Conservation (phyloP, 2,797 vertebrate genomes). For the Pangasius macronema region DNA sequence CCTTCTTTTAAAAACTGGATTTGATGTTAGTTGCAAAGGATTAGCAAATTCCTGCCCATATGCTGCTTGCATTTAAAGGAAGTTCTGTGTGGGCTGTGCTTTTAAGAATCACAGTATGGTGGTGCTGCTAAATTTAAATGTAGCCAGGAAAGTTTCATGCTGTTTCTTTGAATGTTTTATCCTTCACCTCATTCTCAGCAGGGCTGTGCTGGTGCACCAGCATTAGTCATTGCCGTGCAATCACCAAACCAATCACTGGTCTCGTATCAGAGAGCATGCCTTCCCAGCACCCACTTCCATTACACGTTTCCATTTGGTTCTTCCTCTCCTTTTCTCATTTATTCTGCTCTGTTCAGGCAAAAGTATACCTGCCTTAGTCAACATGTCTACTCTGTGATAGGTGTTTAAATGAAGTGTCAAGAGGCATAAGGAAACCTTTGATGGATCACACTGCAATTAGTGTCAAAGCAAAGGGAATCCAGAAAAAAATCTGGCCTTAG, state of each 20-base stretch:
- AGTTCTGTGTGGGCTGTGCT: conserved; percentile 20
- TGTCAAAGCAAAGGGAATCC: conserved; percentile 43
- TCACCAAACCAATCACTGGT: conserved; percentile 43
- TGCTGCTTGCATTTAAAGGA: conserved; percentile 28
- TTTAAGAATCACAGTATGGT: conserved; percentile 22
- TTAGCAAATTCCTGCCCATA: conserved; percentile 28
- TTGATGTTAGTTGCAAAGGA: conserved; percentile 42
- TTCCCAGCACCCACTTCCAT: conserved; percentile 50
- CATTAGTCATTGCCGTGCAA: conserved; percentile 39
- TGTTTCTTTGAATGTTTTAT: conserved; percentile 23
- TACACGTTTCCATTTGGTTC: conserved; percentile 34
- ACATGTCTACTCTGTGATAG: conserved; percentile 32
- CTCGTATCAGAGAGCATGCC: conserved; percentile 35
- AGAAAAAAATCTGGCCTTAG: conserved; percentile 13
- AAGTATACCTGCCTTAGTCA: conserved; percentile 36
- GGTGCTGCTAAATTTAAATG: conserved; percentile 44
- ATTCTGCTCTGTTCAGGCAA: conserved; percentile 9
- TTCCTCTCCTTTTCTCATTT: conserved; percentile 32
- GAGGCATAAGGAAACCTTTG: conserved; percentile 40
- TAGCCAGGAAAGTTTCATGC: conserved; percentile 11
- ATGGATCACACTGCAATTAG: conserved; percentile 49
- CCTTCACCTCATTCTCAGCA: conserved; percentile 35
- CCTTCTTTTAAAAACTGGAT: conserved; percentile 38
- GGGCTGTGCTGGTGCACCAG: conserved; percentile 32
- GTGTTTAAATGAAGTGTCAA: conserved; percentile 52